Base-by-base conservation (phyloP, 2,797 vertebrate species). In the Oryzias sinensis region DNA sequence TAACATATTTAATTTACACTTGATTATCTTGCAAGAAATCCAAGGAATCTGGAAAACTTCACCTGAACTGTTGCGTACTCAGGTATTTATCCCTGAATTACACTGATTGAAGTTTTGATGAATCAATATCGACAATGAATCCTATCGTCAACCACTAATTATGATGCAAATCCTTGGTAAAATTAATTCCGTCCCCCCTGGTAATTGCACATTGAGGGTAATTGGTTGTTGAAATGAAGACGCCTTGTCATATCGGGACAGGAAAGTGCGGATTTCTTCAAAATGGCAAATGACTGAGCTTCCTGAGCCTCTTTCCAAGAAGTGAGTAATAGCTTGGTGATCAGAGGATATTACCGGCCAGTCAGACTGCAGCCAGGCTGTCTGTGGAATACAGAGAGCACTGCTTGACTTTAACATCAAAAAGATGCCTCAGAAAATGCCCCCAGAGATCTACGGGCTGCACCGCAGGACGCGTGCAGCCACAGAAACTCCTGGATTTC, bases 391-490 rank as follows among this genome's bases (percentile, higher is more conserved):
- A 82, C 75, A 67, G 73, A 86, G 79, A 80, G 69, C 76, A 13
- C 80, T 83, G 70, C 84, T 79, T 76, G 75, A 85, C 81, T 84
- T 81, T 76, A 73, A 83, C 79, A 82, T 88, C 85, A 88, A 86
- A 87, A 77, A 76, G 78, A 72, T 27, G 68, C 74, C 67, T 49
- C 9, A 74, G 78, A 78, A 80, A 81, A 72, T 72, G 72, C 83
- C 56, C 75, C 40, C 42, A 0, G 0, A 40, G 65, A 74, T 79
- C 82, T 82, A 76, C 27, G 27, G 73, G 80, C 68, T n/a, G 45
- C 50, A 16, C 58, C 68, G 6, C 72, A 61, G 53, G 72, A 80
- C 61, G 49, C 74, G 70, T 52, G 43, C 56, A 68, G 74, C 62
- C n/a, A 11, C 33, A 37, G 40, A 71, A 51, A 42, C 65, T 54